phyloP scores from a whole-genome alignment of 2,888 invertebrate species.

The Thereva nobilitata region DNA sequence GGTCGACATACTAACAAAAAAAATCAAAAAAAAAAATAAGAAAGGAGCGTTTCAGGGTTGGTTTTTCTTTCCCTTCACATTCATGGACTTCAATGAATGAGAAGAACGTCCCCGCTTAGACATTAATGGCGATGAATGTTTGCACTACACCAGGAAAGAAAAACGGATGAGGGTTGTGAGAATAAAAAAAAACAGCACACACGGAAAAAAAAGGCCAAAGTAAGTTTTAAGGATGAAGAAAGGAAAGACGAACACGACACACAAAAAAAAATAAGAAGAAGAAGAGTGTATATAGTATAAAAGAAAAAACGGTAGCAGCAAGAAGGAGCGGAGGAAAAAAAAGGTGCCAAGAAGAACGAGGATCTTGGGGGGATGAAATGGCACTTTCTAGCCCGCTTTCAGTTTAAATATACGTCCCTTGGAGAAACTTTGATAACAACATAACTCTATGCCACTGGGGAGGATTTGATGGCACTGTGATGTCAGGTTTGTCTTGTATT shows the following conservation, averaged over 20 bases:
- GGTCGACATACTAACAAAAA: not conserved
- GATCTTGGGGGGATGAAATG: slow-evolving; percentile 41
- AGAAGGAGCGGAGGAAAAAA: slow-evolving; percentile 21
- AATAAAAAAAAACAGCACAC: slow-evolving; percentile 19
- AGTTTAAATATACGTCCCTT: slow-evolving; percentile 42
- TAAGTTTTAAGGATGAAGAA: slow-evolving; percentile 28
- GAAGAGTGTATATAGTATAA: too few relatives aligned
- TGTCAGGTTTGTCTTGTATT: slow-evolving; percentile 29
- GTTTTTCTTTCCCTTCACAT: slow-evolving; percentile 34
- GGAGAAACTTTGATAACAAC: slow-evolving; percentile 42
- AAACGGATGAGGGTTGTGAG: slow-evolving; percentile 19
- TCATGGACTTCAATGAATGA: slow-evolving; percentile 41
- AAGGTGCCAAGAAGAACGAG: slow-evolving; percentile 41
- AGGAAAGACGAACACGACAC: too few relatives aligned
- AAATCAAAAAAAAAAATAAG: not conserved
- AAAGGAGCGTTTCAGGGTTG: slow-evolving; percentile 7
- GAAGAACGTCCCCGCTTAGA: slow-evolving; percentile 42
- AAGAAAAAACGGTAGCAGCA: too few relatives aligned
- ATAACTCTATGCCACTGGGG: slow-evolving; percentile 40
- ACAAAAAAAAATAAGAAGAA: too few relatives aligned
- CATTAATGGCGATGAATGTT: slow-evolving; percentile 43
- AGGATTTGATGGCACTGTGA: slow-evolving; percentile 40
- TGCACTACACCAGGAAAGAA: slow-evolving; percentile 38
- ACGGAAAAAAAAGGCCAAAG: slow-evolving; percentile 5
- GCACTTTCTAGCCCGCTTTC: slow-evolving; percentile 36